Percentiles rank a stretch among this genome's conserved stretches.
Evolutionary conservation across 2,888 invertebrate genomes (phyloP).

Genomic region (Tetanocera ferruginea): DNA sequence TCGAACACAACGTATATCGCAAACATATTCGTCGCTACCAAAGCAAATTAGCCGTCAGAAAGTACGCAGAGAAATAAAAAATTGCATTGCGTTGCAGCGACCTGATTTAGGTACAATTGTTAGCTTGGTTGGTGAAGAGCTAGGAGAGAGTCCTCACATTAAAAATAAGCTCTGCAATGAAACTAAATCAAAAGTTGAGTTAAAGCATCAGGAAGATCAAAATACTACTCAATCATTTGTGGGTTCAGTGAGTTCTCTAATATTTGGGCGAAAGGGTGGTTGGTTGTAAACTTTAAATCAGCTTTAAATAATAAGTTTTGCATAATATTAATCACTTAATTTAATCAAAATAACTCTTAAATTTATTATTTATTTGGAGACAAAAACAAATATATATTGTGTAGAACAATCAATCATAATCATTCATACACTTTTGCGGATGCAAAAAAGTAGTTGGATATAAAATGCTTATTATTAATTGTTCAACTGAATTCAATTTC

Average conservation of each 20-base stretch:
- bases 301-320: background rate
- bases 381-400: no score
- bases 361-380: background rate
- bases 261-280: slow-evolving; percentile 89
- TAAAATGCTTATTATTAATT: background rate
- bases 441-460: background rate
- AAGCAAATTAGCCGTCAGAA: slow-evolving; percentile 73
- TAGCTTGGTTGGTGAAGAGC: slow-evolving; percentile 65
- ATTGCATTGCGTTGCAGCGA: slow-evolving; percentile 71
- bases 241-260: slow-evolving; percentile 82
- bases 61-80: slow-evolving; percentile 70
- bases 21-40: slow-evolving; percentile 46
- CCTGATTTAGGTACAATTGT: slow-evolving; percentile 75
- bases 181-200: slow-evolving; percentile 35
- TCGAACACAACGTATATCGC: slow-evolving; percentile 28
- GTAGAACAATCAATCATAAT: no score
- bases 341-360: background rate
- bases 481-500: background rate
- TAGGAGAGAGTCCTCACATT: slow-evolving; percentile 50
- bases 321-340: background rate
- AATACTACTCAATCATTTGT: slow-evolving; percentile 72
- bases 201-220: slow-evolving; percentile 37
- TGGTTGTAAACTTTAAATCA: slow-evolving; percentile 77
- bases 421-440: background rate
- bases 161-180: slow-evolving; percentile 3